Evolutionary conservation across 2,113 vertebrate genomes (phyloP).

Genomic region (Alouatta palliata): DNA sequence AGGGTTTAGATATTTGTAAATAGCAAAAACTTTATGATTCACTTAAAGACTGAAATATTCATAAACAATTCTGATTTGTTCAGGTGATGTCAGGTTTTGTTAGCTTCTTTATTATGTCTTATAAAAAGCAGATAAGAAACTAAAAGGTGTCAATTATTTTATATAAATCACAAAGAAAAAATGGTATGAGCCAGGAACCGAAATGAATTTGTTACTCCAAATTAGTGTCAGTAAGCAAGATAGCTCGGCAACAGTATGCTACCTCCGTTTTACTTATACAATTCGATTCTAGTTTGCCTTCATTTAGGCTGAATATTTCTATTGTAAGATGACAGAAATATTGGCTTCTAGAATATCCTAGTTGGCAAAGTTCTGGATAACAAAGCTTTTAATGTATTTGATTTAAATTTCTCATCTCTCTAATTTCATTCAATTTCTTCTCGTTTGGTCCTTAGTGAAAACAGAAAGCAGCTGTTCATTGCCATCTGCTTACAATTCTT

Average conservation of each 20-base stretch:
- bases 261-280: background rate
- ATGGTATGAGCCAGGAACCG: background rate
- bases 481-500: background rate
- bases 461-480: background rate
- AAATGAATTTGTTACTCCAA: background rate
- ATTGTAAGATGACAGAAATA: background rate
- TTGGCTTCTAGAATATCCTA: background rate
- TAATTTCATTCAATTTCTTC: background rate
- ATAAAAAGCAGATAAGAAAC: background rate
- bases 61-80: background rate
- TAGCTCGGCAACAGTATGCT: background rate
- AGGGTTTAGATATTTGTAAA: background rate
- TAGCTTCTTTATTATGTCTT: constrained; percentile 33
- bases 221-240: background rate
- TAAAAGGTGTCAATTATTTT: background rate
- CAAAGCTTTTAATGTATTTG: constrained; percentile 1
- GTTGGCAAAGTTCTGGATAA: background rate
- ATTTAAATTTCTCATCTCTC: background rate
- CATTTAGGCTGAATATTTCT: background rate
- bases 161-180: constrained; percentile 5
- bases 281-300: background rate
- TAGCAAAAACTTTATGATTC: background rate
- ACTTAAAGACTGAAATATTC: background rate
- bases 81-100: background rate
- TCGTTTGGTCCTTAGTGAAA: constrained; percentile 8